phyloP scores from a whole-genome alignment of 2,888 invertebrate species.

The Vanessa cardui region DNA sequence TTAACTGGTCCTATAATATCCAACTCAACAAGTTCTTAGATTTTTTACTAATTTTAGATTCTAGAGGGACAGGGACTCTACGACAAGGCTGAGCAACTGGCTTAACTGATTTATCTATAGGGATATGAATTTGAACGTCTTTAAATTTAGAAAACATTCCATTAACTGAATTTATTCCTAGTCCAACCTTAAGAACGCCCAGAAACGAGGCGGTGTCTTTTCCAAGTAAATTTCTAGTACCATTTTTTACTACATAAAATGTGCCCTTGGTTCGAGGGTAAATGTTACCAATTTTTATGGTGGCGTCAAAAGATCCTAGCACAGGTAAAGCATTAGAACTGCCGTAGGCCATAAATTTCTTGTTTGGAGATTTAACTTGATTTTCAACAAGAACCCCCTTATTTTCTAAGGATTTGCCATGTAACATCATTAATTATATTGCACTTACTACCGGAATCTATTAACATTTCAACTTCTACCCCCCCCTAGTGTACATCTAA shows the following conservation, averaged over 20 bases:
- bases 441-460: conserved; percentile 36
- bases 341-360: neutral
- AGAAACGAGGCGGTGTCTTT: neutral
- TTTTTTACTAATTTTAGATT: conserved; percentile 7
- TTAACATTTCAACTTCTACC: conserved; percentile 32
- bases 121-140: neutral
- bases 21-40: neutral
- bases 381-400: neutral
- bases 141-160: neutral
- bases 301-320: neutral
- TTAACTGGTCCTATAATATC: conserved; percentile 44
- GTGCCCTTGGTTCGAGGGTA: neutral
- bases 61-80: neutral
- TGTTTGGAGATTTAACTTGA: neutral
- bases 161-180: neutral
- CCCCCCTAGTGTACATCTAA: conserved; percentile 15
- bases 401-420: neutral
- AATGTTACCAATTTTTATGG: neutral
- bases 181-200: neutral
- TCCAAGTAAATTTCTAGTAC: neutral
- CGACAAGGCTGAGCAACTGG: neutral
- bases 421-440: conserved; percentile 10
- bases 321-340: neutral
- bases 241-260: no score
- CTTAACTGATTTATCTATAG: neutral